Evolutionary conservation across 2,888 invertebrate genomes (phyloP), one percentile per base, ranked within the genome.

Genomic region (Copidosoma aretas): DNA sequence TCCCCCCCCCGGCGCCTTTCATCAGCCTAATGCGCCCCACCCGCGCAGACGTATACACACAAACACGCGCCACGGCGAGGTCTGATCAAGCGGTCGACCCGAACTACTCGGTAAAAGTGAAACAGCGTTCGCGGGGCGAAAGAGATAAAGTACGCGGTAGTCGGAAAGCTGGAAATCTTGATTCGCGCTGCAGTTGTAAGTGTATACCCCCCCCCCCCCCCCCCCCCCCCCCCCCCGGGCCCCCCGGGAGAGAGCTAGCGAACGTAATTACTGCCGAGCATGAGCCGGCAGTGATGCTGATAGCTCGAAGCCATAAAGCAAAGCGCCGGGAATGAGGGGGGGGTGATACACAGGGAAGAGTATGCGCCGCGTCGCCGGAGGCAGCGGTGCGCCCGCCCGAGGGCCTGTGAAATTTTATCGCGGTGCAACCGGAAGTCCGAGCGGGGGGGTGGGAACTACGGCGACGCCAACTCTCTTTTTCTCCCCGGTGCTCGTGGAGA

Each of bases 371-470:
- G 25, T 22, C 22, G 53, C 14, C 8, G 25, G 24, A 32, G n/a
- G n/a, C n/a, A n/a, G n/a, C n/a, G n/a, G n/a, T n/a, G n/a, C n/a
- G n/a, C n/a, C 57, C 32, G 51, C 19, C 19, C 12, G 49, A 32
- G 46, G 32, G 51, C 51, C 65, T 43, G 69, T 49, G 62, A 70
- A 70, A 70, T 70, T 67, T 70, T 70, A 70, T 70, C 70, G 66
- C 66, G 70, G 32, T 57, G 32, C 25, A 52, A 46, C 22, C 64
- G 69, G 65, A 66, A 66, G 66, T 70, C 61, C 52, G 68, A 46
- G 39, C 22, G 39, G 10, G 21, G 1, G n/a, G 15, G 54, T 10
- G 25, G 52, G 58, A 15, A 19, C 52, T 22, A 21, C 39, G 22
- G 19, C 51, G 39, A 32, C 32, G 32, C 32, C 32, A 32, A 32